These are phyloP conservation scores for Tuta absoluta DNA, from an alignment of 2,888 invertebrate species.

Conservation along the genomic window DNA sequence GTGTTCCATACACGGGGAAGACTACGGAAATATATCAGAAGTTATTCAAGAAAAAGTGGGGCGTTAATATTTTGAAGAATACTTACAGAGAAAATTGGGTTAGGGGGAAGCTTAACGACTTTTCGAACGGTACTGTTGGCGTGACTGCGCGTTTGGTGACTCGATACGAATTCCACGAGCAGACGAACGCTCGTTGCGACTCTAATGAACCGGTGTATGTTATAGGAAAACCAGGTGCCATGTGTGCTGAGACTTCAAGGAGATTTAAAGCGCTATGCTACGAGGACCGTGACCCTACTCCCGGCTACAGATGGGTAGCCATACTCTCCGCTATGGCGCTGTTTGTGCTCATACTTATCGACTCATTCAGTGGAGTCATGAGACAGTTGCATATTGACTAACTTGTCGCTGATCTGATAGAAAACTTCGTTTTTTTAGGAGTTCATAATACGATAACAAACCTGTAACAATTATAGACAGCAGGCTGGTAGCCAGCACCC, in stretches of 20 bases:
- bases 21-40: neutral
- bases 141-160: constrained; percentile 60
- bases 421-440: neutral
- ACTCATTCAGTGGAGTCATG: constrained; percentile 71
- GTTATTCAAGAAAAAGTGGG: constrained; percentile 37
- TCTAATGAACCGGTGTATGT: constrained; percentile 56
- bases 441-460: too few species aligned
- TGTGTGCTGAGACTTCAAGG: constrained; percentile 58
- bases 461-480: constrained; percentile 63
- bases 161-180: constrained; percentile 57
- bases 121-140: constrained; percentile 55
- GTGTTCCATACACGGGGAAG: neutral
- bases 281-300: constrained; percentile 61
- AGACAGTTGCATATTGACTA: constrained; percentile 47
- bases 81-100: constrained; percentile 53
- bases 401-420: neutral
- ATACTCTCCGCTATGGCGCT: constrained; percentile 66
- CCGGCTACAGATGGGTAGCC: constrained; percentile 66
- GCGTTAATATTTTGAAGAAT: constrained; percentile 51
- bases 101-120: constrained; percentile 40
- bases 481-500: constrained; percentile 51
- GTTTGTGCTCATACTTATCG: constrained; percentile 68
- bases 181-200: constrained; percentile 57
- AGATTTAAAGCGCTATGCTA: constrained; percentile 62
- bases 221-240: constrained; percentile 56